These are phyloP conservation scores for Pristionchus maxplancki DNA, from an alignment of 2,888 invertebrate species.

Conservation along the genomic window DNA sequence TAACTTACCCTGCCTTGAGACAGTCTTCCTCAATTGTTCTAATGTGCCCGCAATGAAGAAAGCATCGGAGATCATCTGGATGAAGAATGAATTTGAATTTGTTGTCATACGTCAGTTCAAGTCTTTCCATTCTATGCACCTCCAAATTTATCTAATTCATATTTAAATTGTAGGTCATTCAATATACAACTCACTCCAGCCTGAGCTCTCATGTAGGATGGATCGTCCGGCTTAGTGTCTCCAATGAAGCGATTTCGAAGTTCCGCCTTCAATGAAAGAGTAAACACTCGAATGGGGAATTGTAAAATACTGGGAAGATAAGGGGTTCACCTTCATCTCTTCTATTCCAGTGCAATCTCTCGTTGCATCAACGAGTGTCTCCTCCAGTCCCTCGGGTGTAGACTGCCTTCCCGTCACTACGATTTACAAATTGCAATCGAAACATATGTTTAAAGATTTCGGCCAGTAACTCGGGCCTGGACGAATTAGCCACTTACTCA, in stretches of 20 bases:
- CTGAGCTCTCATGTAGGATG: not conserved
- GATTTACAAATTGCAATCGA: not conserved
- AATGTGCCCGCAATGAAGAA: slow-evolving; percentile 8
- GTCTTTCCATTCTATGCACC: not conserved
- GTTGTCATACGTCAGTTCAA: not conserved
- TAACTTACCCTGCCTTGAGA: not conserved
- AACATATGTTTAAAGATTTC: too few relatives aligned
- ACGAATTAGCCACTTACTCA: too few relatives aligned
- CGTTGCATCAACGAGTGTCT: not conserved
- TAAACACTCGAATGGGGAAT: not conserved
- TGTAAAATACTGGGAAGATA: too few relatives aligned
- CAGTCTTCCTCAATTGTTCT: slow-evolving; percentile 2
- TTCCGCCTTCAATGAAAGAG: not conserved
- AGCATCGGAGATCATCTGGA: not conserved
- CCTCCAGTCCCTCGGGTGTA: not conserved
- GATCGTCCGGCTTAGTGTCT: not conserved
- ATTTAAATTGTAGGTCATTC: too few relatives aligned
- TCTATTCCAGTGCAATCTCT: not conserved
- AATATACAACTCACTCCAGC: slow-evolving; percentile 2
- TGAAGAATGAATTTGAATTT: too few relatives aligned
- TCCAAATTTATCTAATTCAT: not conserved
- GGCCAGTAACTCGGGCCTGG: too few relatives aligned
- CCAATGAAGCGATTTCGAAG: not conserved
- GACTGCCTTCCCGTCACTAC: not conserved
- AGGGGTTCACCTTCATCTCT: not conserved